A percentile compares a stretch with the other conserved stretches of the same genome.
Evolutionary conservation across 2,797 vertebrate genomes (phyloP).

Genomic region (Mionectes olivaceus): DNA sequence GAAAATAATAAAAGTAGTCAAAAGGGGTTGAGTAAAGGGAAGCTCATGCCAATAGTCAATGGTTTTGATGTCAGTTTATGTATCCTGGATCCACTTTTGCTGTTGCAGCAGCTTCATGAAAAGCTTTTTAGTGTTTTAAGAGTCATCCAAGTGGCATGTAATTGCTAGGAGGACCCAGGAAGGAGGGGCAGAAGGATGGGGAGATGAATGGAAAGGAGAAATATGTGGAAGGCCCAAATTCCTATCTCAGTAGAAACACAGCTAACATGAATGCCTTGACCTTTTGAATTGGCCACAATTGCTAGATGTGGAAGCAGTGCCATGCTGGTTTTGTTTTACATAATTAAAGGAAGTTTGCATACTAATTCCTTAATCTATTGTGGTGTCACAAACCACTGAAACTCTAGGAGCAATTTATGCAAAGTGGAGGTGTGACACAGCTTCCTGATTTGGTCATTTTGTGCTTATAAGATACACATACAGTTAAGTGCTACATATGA

Average conservation of each 20-base stretch:
- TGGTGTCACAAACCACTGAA: neutral
- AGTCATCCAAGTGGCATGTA: neutral
- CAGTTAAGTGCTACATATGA: neutral
- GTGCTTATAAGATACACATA: neutral
- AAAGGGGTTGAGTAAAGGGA: neutral
- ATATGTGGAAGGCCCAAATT: neutral
- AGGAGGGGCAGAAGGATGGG: neutral
- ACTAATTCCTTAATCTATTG: neutral
- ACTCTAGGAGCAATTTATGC: conserved; percentile 23
- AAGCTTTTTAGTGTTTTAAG: neutral
- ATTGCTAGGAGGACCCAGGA: neutral
- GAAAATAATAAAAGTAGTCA: neutral
- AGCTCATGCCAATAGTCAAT: neutral
- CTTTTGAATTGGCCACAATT: neutral
- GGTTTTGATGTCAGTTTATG: neutral
- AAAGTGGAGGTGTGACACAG: conserved; percentile 25
- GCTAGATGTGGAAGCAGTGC: neutral
- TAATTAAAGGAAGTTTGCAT: conserved; percentile 33
- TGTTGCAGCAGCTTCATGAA: neutral
- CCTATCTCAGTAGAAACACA: neutral
- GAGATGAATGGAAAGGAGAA: neutral
- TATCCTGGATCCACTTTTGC: neutral
- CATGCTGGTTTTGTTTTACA: neutral
- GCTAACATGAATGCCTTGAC: neutral
- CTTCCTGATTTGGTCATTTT: conserved; percentile 43